Percentiles rank a stretch among this genome's conserved stretches.
Evolutionary conservation across 2,113 vertebrate genomes (phyloP).

Genomic region (Varanus salvator): DNA sequence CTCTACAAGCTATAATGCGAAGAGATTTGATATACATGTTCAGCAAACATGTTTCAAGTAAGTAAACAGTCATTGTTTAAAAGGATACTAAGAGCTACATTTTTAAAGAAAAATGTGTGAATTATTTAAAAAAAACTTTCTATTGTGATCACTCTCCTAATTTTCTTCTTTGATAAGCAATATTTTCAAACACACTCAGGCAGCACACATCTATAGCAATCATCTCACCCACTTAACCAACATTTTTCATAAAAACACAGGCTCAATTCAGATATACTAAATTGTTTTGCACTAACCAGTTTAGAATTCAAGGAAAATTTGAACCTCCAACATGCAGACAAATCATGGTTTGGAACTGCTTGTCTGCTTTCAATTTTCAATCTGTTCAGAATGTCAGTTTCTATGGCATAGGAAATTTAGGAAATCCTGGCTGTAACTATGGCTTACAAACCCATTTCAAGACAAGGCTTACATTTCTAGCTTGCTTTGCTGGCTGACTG

Average conservation of each 20-base stretch:
- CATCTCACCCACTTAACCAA: constrained; percentile 50
- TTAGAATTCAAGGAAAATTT: not conserved
- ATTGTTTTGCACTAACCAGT: not conserved
- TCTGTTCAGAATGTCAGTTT: not conserved
- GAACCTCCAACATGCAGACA: not conserved
- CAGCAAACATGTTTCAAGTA: not conserved
- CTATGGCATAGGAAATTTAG: not conserved
- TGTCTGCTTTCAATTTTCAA: not conserved
- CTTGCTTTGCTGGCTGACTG: not conserved
- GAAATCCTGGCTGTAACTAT: not conserved
- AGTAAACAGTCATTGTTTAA: not conserved
- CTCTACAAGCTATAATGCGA: constrained; percentile 89
- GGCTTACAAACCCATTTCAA: not conserved
- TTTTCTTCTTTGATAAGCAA: not conserved
- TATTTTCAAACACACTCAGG: constrained; percentile 16
- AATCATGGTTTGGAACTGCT: not conserved
- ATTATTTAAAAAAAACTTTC: not conserved
- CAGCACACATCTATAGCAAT: constrained; percentile 29
- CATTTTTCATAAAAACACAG: not conserved
- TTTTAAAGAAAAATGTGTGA: not conserved
- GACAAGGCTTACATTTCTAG: not conserved
- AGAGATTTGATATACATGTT: constrained; percentile 32
- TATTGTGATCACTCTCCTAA: constrained; percentile 12
- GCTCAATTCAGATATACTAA: not conserved
- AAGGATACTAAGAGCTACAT: not conserved